These are phyloP conservation scores for Bubo scandiacus DNA, from an alignment of 2,113 vertebrate species.

Conservation along the genomic window DNA sequence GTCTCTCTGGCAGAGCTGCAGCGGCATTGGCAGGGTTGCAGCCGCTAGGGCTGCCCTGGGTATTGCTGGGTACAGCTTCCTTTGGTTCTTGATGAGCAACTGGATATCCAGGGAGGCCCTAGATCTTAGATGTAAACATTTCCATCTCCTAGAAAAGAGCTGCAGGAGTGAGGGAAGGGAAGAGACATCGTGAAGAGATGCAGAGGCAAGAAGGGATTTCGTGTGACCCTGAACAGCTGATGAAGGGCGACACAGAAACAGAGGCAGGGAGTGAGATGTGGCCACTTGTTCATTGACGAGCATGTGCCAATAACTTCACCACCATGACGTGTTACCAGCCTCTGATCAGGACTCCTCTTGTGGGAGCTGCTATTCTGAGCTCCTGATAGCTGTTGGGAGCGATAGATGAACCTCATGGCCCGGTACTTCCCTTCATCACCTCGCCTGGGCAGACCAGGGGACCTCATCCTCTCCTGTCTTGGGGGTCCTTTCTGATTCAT, in stretches of 20 bases:
- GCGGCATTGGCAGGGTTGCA: background rate
- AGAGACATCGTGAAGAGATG: background rate
- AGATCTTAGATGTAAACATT: too few relatives aligned
- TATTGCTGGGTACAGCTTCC: background rate
- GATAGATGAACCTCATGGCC: background rate
- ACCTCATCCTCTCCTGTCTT: background rate
- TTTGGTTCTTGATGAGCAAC: too few relatives aligned
- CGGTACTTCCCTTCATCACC: background rate
- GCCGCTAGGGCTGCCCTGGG: background rate
- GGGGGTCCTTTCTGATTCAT: background rate
- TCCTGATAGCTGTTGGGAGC: background rate
- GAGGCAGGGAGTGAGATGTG: background rate
- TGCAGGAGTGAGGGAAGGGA: background rate
- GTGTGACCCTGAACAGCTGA: fast-evolving
- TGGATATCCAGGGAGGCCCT: too few relatives aligned
- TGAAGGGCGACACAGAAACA: fast-evolving
- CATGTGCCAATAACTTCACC: background rate
- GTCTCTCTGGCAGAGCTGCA: background rate
- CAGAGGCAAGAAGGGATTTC: background rate
- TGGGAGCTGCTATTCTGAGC: background rate
- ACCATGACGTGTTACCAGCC: background rate
- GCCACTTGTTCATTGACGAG: background rate
- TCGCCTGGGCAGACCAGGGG: fast-evolving
- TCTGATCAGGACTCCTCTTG: background rate
- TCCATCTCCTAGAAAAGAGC: background rate